Base-by-base conservation (phyloP, 2,113 vertebrate genomes). In the Narcine bancroftii region DNA sequence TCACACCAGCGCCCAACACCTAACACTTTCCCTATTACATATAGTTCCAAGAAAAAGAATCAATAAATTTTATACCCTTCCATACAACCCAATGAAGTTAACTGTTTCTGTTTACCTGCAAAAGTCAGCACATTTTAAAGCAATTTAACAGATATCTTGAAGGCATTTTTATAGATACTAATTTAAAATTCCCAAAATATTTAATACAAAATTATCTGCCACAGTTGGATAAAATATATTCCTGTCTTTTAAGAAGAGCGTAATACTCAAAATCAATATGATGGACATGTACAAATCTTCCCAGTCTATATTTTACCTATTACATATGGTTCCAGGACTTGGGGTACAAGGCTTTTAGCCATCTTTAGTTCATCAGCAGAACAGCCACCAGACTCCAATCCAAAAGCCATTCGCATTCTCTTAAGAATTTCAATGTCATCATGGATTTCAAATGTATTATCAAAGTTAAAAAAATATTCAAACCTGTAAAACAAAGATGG, bases 391-490 rank as follows among this genome's bases (percentile, higher is more conserved):
- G 97, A 97, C 94, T 99, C 99, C 93, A 99, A 94, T 29, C 99
- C 99, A 77, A 97, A 99, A 71, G 99, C 98, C 98, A 99, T 98
- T 93, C 98, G 98, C 99, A 99, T 99, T 76, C 98, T 97, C 93
- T 99, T 99, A 93, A 99, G 96, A 93, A 99, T 98, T 95, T 99
- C 99, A 9, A 99, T 98, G 94, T 99, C 99, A 69, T 99, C 99
- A 0, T 99, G 99, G 94, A 99, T 99, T 96, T 99, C 99, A 95
- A 99, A 99, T 93, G 98, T 99, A 95, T 98, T 99, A 96, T 99
- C 99, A 56, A 99, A 99, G 94, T 99, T 99, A 95, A 99, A 99
- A 94, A 99, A 96, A 94, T 99, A 99, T 94, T 99, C 99, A 92
- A 99, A 99, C 94, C 98, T 99, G 95, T 0, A 93, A 66, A 92